Evolutionary conservation across 1,140 invertebrate genomes (phyloP).

Genomic region (Xylocopa sonorina): DNA sequence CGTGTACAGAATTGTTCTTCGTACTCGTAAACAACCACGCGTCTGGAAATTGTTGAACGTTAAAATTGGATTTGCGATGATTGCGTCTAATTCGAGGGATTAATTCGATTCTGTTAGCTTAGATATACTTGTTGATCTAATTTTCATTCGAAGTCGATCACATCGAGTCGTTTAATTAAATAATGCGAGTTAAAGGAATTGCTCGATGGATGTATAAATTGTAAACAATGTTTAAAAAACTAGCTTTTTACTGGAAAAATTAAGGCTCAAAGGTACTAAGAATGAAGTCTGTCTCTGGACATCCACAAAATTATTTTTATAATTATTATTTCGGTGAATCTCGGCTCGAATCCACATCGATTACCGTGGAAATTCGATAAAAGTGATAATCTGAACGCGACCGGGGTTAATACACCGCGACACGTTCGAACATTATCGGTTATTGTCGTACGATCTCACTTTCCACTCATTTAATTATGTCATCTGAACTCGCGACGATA

Average conservation of each 20-base stretch:
- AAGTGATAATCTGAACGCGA: slow-evolving; percentile 1
- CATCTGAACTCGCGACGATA: background rate
- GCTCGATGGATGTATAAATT: too few species aligned
- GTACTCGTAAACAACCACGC: background rate
- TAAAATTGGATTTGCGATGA: slow-evolving; percentile 5
- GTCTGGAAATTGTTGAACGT: background rate
- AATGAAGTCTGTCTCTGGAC: too few species aligned
- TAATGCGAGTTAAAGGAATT: too few species aligned
- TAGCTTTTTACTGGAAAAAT: too few species aligned
- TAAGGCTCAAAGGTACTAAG: too few species aligned
- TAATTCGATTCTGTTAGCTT: slow-evolving; percentile 11
- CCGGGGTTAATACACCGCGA: background rate
- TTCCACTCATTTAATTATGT: background rate
- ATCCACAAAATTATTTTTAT: too few species aligned
- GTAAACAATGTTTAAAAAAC: too few species aligned
- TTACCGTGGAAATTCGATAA: slow-evolving; percentile 28
- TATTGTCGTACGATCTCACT: background rate
- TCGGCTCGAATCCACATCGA: slow-evolving; percentile 1
- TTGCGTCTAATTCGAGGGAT: background rate
- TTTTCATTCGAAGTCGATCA: too few species aligned
- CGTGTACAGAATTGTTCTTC: background rate
- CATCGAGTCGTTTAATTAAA: too few species aligned
- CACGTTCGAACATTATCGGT: background rate
- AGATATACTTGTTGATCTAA: slow-evolving; percentile 3
- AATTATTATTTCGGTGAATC: too few species aligned